A percentile compares a stretch with the other conserved stretches of the same genome.
Conservation (phyloP, 2,888 invertebrate species). For the Campopleginae sp. region DNA sequence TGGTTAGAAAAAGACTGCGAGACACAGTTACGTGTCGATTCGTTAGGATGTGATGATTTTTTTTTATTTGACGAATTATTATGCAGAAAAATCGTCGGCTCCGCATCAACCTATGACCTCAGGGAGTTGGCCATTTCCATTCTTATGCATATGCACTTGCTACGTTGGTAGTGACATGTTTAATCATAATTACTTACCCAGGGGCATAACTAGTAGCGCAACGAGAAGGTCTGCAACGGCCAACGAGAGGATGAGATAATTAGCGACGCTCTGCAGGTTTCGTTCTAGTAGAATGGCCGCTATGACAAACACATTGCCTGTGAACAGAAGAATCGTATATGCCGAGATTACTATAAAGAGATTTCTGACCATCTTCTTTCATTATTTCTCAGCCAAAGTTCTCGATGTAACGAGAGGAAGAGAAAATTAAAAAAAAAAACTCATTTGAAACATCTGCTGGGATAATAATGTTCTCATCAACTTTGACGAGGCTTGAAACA, state of each 20-base stretch:
- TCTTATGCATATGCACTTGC: neutral
- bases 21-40: too few relatives aligned
- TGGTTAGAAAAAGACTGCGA: neutral
- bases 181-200: conserved; percentile 80
- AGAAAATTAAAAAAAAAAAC: neutral
- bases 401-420: neutral
- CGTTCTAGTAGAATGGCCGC: conserved; percentile 95
- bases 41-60: too few relatives aligned
- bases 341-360: neutral
- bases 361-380: neutral
- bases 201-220: conserved; percentile 92
- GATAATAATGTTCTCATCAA: conserved; percentile 2
- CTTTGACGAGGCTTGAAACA: neutral
- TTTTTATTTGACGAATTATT: too few relatives aligned
- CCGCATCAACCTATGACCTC: too few relatives aligned
- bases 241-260: conserved; percentile 95
- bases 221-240: conserved; percentile 97
- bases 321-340: conserved; percentile 55
- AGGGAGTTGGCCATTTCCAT: neutral
- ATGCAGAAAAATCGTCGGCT: too few relatives aligned
- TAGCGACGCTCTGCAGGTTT: conserved; percentile 94
- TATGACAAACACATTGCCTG: conserved; percentile 98
- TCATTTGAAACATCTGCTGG: neutral
- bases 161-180: neutral
- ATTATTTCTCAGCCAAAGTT: neutral